phyloP scores from a whole-genome alignment of 2,797 vertebrate species.

The Labeo calbasu region DNA sequence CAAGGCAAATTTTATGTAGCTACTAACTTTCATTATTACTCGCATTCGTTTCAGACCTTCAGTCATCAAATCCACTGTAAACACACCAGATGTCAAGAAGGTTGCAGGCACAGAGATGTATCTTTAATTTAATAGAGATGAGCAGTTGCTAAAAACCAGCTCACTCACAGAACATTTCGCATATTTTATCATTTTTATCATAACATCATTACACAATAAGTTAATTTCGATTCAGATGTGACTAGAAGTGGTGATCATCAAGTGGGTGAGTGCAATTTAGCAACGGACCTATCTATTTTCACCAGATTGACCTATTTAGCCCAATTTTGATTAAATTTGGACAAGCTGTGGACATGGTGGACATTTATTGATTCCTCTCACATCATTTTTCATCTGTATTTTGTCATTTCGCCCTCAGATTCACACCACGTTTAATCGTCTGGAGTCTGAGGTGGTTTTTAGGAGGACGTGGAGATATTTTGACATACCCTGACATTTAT shows the following conservation, averaged over 20 bases:
- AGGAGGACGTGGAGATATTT: not conserved
- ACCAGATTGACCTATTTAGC: not conserved
- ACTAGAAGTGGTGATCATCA: not conserved
- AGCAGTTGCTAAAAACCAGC: not conserved
- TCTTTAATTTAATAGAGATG: not conserved
- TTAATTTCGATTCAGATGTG: not conserved
- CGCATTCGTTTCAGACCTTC: not conserved
- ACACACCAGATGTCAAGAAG: not conserved
- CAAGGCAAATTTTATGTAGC: not conserved
- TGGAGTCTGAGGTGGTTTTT: not conserved
- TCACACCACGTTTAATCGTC: not conserved
- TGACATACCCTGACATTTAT: not conserved
- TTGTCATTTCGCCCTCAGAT: not conserved
- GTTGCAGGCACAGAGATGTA: not conserved
- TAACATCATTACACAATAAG: not conserved
- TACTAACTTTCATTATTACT: not conserved
- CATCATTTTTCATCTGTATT: not conserved
- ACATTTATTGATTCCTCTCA: not conserved
- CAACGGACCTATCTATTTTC: not conserved
- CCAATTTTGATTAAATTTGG: not conserved
- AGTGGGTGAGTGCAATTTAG: not conserved
- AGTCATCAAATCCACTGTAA: slow-evolving; percentile 5
- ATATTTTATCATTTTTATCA: not conserved
- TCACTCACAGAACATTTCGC: not conserved
- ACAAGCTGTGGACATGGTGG: not conserved